Percentiles rank a stretch among this genome's conserved stretches.
Evolutionary conservation across 2,113 vertebrate species (phyloP).

Genomic region (Deroptyus accipitrinus): DNA sequence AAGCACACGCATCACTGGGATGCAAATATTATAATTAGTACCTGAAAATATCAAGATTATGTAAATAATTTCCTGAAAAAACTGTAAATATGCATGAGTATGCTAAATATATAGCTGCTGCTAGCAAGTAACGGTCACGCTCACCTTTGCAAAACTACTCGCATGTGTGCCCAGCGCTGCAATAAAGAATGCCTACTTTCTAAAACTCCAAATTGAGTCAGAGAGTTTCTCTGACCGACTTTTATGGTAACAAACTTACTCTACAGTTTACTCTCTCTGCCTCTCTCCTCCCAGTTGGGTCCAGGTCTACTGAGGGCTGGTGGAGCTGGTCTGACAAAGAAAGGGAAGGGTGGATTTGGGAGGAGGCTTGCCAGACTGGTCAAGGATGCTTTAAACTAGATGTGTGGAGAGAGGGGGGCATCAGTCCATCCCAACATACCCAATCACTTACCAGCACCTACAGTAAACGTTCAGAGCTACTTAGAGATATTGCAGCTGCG

Average conservation of each 20-base stretch:
- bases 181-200: neutral
- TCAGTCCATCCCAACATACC: too few species aligned
- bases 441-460: too few species aligned
- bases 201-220: neutral
- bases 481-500: too few species aligned
- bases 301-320: too few species aligned
- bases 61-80: neutral
- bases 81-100: neutral
- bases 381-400: too few species aligned
- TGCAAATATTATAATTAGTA: neutral
- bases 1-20: neutral
- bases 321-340: too few species aligned
- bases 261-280: neutral
- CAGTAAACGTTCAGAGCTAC: too few species aligned
- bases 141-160: neutral
- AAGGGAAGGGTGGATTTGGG: too few species aligned
- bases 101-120: neutral
- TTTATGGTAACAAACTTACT: neutral
- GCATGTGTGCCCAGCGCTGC: neutral
- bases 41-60: neutral
- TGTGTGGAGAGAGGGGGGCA: too few species aligned
- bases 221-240: neutral
- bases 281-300: neutral
- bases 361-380: too few species aligned
- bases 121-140: neutral